phyloP scores from a whole-genome alignment of 2,797 vertebrate species.

The Catamblyrhynchus diadema region DNA sequence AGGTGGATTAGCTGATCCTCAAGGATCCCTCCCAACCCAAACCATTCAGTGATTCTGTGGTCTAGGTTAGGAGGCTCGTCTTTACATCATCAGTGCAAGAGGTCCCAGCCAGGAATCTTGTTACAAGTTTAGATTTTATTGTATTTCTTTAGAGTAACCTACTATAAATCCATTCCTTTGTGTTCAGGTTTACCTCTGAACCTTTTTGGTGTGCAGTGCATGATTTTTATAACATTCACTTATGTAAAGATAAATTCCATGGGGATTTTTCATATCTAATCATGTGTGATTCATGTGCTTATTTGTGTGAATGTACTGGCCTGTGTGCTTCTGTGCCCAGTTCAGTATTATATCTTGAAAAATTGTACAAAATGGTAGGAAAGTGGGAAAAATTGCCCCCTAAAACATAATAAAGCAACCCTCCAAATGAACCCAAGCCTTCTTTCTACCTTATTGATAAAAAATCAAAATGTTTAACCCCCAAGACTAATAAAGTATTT shows the following conservation, averaged over 20 bases:
- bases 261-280: background rate
- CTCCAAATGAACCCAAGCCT: background rate
- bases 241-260: background rate
- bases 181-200: background rate
- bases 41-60: background rate
- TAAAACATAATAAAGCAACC: background rate
- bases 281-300: background rate
- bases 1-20: background rate
- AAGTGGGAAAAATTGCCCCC: background rate
- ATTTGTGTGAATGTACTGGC: background rate
- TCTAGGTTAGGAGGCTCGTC: fast-evolving
- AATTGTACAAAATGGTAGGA: background rate
- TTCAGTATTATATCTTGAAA: background rate
- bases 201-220: background rate
- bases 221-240: background rate
- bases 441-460: background rate
- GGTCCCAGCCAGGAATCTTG: background rate
- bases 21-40: background rate
- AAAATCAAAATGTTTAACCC: background rate
- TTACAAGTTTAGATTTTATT: background rate
- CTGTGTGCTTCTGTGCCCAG: background rate
- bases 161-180: background rate
- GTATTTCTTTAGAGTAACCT: background rate
- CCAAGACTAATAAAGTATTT: background rate
- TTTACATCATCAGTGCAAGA: background rate